Base-by-base conservation (phyloP, 2,113 vertebrate species). In the Oxyruncus cristatus region DNA sequence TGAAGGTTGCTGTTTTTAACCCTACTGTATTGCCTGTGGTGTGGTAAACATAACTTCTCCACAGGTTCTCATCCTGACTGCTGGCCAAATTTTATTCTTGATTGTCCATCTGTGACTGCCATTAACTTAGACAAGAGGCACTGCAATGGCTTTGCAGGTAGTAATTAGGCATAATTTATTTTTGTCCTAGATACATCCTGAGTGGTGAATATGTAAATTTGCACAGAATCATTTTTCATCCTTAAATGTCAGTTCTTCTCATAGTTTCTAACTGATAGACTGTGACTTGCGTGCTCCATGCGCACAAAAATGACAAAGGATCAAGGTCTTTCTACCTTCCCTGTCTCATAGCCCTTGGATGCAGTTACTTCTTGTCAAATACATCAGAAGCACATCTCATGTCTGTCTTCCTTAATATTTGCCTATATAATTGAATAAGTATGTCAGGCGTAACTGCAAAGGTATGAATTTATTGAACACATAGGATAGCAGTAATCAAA, bases 131-230 rank as follows among this genome's bases (percentile, higher is more conserved):
- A 15, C 56, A 63, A 52, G 77, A 89, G 26, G 44, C 41, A 44
- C 18, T 68, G 18, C 13, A 20, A 14, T 33, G 22, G 15, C 66
- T 89, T 44, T 76, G 55, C 50, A 49, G 49, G 71, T 85, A 82
- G 26, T 66, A 85, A 93, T 85, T 65, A 89, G 42, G 53, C 53
- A 74, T 16, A 24, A 66, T 93, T 97, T 49, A 81, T 55, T 93
- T 96, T 94, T 87, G 47, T 75, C 28, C 35, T 73, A 80, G 74
- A 85, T 82, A 74, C 56, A 55, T 77, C 52, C 19, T 71, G 67
- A 96, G 62, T 75, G 68, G 87, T 80, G 74, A 93, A 66, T 55
- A 19, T 65, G 52, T 93, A 75, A 89, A 72, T 88, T 85, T 88
- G 20, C 44, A 39, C 21, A 24, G 58, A 91, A 77, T 80, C 1